Base-by-base conservation (phyloP, 2,113 vertebrate genomes). In the Nothocercus julius region DNA sequence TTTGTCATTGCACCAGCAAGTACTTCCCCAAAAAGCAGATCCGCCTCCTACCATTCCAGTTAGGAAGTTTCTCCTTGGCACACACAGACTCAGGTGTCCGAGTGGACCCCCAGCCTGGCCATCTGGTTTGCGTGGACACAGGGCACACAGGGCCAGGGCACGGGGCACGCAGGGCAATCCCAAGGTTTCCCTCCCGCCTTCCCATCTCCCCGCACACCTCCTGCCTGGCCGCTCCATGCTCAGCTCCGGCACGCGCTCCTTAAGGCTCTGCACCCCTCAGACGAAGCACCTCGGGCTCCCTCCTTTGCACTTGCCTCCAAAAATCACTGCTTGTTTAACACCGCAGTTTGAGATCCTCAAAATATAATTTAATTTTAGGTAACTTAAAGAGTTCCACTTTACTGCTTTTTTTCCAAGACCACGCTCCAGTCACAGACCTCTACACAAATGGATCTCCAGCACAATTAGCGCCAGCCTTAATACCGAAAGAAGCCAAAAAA, bases 31-130 rank as follows among this genome's bases (percentile, higher is more conserved):
- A 89, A 89, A 84, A 56, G 1, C 91, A 79, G 66, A 76, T 42
- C 53, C 7, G 58, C 76, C 68, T 78, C 74, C 91, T 74, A 51
- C 81, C 91, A 85, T 93, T 79, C 51, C 62, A 85, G 84, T 67
- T 47, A 24, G 92, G 90, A 81, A 87, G 28, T 81, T 90, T 89
- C 67, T 36, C 91, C 92, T 92, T 34, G 38, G 28, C 34, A 38
- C 8, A 10, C 64, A 5, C 90, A 90, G 88, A 74, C 85, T 83
- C 91, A n/a, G 72, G 56, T 0, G 30, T 5, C 92, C 80, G 2
- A 38, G 77, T 75, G 87, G 83, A 92, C 88, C 86, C 73, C 90
- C 93, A 93, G 82, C 87, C 70, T n/a, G 82, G 89, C 88, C 85
- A 32, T 34, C 70, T 70, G 93, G 90, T 80, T 16, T 85, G 87